These are phyloP conservation scores for Anguilla marmorata DNA, from an alignment of 2,797 vertebrate species.

Conservation along the genomic window DNA sequence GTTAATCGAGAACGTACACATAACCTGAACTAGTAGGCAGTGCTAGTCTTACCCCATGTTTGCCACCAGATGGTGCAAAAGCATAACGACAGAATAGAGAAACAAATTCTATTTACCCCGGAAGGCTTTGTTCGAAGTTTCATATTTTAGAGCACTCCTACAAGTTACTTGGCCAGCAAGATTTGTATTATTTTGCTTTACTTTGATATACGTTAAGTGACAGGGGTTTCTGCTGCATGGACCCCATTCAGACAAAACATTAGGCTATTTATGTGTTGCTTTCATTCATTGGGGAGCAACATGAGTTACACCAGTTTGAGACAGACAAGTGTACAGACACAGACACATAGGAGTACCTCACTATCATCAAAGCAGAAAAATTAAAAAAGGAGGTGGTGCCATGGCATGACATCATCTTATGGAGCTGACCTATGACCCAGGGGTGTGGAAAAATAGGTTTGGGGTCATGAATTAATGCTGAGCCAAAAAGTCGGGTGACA, in stretches of 20 bases:
- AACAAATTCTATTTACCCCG: background rate
- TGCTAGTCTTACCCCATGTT: background rate
- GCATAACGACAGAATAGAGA: constrained; percentile 8
- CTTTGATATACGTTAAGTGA: background rate
- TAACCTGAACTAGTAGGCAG: background rate
- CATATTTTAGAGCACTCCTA: background rate
- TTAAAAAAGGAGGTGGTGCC: background rate
- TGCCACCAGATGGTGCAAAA: constrained; percentile 33
- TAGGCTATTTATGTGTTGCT: background rate
- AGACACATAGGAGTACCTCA: constrained; percentile 18
- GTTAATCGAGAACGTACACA: too few species aligned
- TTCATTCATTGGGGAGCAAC: background rate
- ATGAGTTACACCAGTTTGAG: background rate
- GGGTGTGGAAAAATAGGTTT: background rate
- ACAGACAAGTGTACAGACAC: constrained; percentile 19
- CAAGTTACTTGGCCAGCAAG: background rate
- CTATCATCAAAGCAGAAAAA: background rate
- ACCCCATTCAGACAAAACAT: background rate
- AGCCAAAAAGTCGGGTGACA: constrained; percentile 6
- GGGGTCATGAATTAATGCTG: constrained; percentile 16
- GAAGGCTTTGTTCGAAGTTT: constrained; percentile 22
- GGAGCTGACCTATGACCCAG: background rate
- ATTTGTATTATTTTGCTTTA: background rate
- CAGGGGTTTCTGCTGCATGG: background rate
- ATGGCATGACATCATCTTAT: background rate